A percentile compares a stretch with the other conserved stretches of the same genome.
phyloP scores from a whole-genome alignment of 2,888 invertebrate genomes.

The Lathronympha strigana region DNA sequence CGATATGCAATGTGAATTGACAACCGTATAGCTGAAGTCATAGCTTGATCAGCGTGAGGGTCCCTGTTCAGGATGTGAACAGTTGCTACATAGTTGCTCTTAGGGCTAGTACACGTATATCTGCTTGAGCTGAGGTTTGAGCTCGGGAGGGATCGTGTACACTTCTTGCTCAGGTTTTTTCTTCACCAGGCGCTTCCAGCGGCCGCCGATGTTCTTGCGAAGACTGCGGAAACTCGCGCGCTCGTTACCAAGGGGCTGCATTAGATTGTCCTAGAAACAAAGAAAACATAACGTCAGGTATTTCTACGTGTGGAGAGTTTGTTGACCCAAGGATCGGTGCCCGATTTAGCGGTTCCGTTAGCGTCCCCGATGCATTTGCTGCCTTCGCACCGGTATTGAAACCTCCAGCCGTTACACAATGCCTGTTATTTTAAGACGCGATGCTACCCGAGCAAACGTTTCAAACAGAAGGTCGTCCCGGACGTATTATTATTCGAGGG shows the following conservation, averaged over 20 bases:
- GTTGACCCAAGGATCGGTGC: conserved; percentile 58
- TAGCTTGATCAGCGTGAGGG: conserved; percentile 66
- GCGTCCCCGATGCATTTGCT: conserved; percentile 64
- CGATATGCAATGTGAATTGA: conserved; percentile 72
- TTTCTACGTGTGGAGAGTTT: conserved; percentile 50
- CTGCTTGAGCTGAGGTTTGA: conserved; percentile 94
- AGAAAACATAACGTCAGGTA: conserved; percentile 56
- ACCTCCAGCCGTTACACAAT: conserved; percentile 68
- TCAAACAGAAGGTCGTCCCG: conserved; percentile 58
- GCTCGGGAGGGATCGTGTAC: conserved; percentile 93
- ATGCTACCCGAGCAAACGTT: conserved; percentile 58
- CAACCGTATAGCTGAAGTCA: conserved; percentile 73
- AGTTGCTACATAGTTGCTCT: conserved; percentile 52
- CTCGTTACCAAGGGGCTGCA: conserved; percentile 88
- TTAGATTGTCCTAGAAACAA: conserved; percentile 89
- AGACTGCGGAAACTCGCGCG: conserved; percentile 92
- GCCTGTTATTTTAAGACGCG: conserved; percentile 62
- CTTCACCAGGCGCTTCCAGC: conserved; percentile 93
- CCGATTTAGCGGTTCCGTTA: conserved; percentile 66
- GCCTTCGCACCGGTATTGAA: conserved; percentile 59
- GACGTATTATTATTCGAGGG: conserved; percentile 52
- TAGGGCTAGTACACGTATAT: conserved; percentile 91
- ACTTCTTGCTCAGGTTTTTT: conserved; percentile 92
- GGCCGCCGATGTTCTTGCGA: conserved; percentile 93
- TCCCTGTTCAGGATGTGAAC: conserved; percentile 69